Base-by-base conservation (phyloP, 2,888 invertebrate genomes). In the Drosophila subsilvestris region DNA sequence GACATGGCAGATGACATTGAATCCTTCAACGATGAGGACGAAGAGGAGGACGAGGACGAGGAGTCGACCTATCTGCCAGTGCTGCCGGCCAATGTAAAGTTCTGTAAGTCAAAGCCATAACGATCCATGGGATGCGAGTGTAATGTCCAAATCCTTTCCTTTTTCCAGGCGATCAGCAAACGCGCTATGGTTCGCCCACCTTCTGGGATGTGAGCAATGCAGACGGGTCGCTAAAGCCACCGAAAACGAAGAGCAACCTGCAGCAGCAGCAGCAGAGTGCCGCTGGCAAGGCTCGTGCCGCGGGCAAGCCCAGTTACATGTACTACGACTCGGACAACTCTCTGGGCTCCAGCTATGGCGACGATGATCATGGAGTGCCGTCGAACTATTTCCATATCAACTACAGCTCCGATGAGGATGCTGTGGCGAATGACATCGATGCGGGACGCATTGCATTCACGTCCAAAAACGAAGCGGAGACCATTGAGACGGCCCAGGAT, bases 381-480 rank as follows among this genome's bases (percentile, higher is more conserved):
- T 78, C 65, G 48, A 66, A 56, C 27, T 67, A 68, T 48, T 56
- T 67, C 29, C 48, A 66, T 3, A 60, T 88, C 1, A 79, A 66
- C 12, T 89, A 83, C 32, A 93, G 93, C 14, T 80, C 78, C 3
- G 89, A 83, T 14, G 88, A 90, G 8, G 76, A 78, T 2, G 86
- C 88, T 29, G 83, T 74, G 9, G 93, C 93, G 0, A 92, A 92
- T 79, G 89, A 90, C 27, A 91, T 92, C 0, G 93, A 93, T 44
- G 95, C 96, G 0, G 93, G 97, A 12, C 93, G 95, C 18, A 97
- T 97, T 75, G 95, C 96, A 74, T 97, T 97, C 89, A 96, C 95
- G 81, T 95, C 96, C 0, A 96, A 96, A 25, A 97, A 96, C 91
- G 95, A 96, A 48, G 97, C 97, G 0, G 97, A 97, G 90, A 97